Evolutionary conservation across 1,140 invertebrate genomes (phyloP), one percentile per base, ranked within the genome.

Genomic region (Druon quercuslanigerum): DNA sequence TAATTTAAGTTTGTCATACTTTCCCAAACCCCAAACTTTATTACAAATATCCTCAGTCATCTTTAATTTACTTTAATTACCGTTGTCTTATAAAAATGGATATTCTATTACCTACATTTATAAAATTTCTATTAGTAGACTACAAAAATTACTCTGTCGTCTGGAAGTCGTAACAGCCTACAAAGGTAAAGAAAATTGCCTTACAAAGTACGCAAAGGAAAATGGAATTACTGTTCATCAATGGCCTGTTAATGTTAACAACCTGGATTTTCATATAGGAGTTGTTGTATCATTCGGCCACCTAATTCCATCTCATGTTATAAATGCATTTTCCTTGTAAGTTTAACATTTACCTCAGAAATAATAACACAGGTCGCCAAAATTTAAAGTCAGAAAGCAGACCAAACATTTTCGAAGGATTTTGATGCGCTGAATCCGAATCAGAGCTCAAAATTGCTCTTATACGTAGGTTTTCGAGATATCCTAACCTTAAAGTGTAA

Each of bases 281-380:
- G 84, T 95, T 66, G 94, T 96, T 50, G 94, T 95, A 1, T 95
- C 95, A 2, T 96, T 95, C 92, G 95, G 95, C 0, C 92, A 95
- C 88, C 85, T 96, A 72, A 95, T 96, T 86, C 94, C 95, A 6
- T 84, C 91, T 74, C 74, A 87, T 16, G 89, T 95, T 3, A 95
- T 96, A 46, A 87, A 93, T 57, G 87, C 90, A 46, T 95, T 96
- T 89, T 93, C 94, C 51, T 81, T 94, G 93, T 95, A 92, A 92
- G 92, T 90, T 76, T 16, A 74, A 79, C 79, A 76, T 76, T 70
- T 74, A 71, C 20, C 75, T 40, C 2, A 33, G 25, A 33, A 33
- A 33, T 33, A 33, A 33, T 33, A n/a, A n/a, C n/a, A n/a, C n/a
- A n/a, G n/a, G n/a, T n/a, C n/a, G n/a, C n/a, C n/a, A n/a, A n/a